Base-by-base conservation (phyloP, 2,797 vertebrate species). In the Decapterus maruadsi region DNA sequence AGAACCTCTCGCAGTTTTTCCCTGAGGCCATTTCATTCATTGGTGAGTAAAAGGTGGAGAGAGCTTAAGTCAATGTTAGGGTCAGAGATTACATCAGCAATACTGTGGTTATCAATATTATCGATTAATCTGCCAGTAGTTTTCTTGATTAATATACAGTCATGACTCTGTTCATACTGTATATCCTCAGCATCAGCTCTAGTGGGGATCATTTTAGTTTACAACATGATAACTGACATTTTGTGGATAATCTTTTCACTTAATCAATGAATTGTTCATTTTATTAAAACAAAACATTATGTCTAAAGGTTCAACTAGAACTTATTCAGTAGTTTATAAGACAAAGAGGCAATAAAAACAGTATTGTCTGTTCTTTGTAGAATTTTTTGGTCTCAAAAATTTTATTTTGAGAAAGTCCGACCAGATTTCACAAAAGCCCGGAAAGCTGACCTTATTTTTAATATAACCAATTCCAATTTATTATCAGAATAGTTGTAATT, bases 11-110 rank as follows among this genome's bases (percentile, higher is more conserved):
- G 0, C 98, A 99, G 95, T 99, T 99, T 94, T 99, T 99, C 92
- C 98, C 98, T 0, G 98, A 99, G 93, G 98, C 98, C 95, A 99
- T 99, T 93, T 97, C 97, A 86, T 99, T 99, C 92, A 99, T 99
- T 29, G 98, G 98, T 99, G 92, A 96, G 98, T 96, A 19, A 40
- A 40, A 51, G 1, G 58, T n/a, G 14, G 54, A 38, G 38, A 42
- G 20, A 29, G 34, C 6, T 55, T 17, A 13, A 10, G 14, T 61
- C 6, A 64, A 40, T 42, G 19, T 61, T 66, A 31, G 31, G 22
- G 58, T 26, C 20, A 36, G 36, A 59, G n/a, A 22, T 43, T 43
- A 34, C 6, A 14, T 42, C 54, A 46, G 40, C 50, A 22, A 16
- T 29, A 2, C n/a, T 61, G 40, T 7, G 2, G 59, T 68, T 6